These are phyloP conservation scores for Dusona sp. DNA, from an alignment of 2,888 invertebrate genomes.

Conservation along the genomic window DNA sequence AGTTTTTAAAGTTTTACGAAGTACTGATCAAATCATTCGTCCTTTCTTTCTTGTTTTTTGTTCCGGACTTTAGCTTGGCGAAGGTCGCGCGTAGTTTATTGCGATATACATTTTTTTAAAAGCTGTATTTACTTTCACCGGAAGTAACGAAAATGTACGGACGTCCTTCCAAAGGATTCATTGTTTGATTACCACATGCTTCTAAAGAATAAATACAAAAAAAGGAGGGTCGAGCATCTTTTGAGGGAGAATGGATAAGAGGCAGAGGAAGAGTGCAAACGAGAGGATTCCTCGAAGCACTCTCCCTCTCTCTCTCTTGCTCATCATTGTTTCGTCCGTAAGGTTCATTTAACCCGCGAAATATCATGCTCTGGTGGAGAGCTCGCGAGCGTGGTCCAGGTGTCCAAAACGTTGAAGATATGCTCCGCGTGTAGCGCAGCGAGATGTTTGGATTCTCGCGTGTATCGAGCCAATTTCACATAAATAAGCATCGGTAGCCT, in stretches of 20 bases:
- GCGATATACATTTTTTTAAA: neutral
- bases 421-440: neutral
- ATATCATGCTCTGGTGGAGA: constrained; percentile 50
- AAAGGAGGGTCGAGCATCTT: constrained; percentile 4
- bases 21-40: neutral
- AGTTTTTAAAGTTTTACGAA: neutral
- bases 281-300: constrained; percentile 16
- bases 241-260: constrained; percentile 18
- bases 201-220: neutral
- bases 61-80: neutral
- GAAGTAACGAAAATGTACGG: constrained; percentile 18
- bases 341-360: constrained; percentile 65
- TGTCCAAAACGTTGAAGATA: constrained; percentile 49
- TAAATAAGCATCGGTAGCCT: constrained; percentile 62
- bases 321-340: neutral
- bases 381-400: constrained; percentile 44
- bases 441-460: constrained; percentile 46
- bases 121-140: neutral
- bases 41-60: neutral
- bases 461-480: constrained; percentile 66
- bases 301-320: constrained; percentile 6
- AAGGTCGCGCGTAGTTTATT: constrained; percentile 3
- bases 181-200: constrained; percentile 22
- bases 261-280: constrained; percentile 6
- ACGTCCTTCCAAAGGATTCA: neutral